Evolutionary conservation across 2,113 vertebrate genomes (phyloP), one percentile per base, ranked within the genome.

Genomic region (Tetrao urogallus): DNA sequence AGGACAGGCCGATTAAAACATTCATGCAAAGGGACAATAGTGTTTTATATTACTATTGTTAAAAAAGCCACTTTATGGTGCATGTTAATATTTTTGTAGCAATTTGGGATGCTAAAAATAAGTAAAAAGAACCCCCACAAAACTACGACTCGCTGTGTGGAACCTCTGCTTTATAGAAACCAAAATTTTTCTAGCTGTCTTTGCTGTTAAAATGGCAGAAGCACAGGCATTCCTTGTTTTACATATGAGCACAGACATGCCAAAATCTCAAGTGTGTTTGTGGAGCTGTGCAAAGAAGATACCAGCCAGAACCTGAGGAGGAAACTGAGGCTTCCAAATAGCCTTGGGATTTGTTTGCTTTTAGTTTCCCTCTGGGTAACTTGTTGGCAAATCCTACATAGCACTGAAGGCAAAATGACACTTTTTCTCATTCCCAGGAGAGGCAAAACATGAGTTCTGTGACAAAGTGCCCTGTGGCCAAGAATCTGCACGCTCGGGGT

Each of bases 381-480:
- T 75, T 28, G 13, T 43, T 60, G 42, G n/a, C 24, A 60, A 74
- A 75, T 36, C n/a, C 69, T 54, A 30, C 4, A 1, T 17, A 64
- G 24, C 22, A 58, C 34, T 13, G 27, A 78, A 78, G 38, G 48
- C 13, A 30, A 63, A 85, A 71, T 24, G 17, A 42, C 6, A 66
- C 25, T 64, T 40, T 40, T 64, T 82, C 75, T 56, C 7, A 8
- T 57, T 82, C 32, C n/a, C 52, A 52, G 28, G 45, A 66, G 63
- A 77, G 30, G 13, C n/a, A 54, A 71, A 48, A 25, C 30, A 42
- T 0, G 15, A 71, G 81, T 63, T 67, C 56, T 58, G 42, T 60
- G 47, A 12, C 15, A 32, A 36, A 42, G 12, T 0, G 5, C 34
- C 27, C 24, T 12, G 15, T 20, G 50, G 13, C 40, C 1, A 1